Conservation (phyloP, 2,113 vertebrate species). For the Sceloporus tristichus region DNA sequence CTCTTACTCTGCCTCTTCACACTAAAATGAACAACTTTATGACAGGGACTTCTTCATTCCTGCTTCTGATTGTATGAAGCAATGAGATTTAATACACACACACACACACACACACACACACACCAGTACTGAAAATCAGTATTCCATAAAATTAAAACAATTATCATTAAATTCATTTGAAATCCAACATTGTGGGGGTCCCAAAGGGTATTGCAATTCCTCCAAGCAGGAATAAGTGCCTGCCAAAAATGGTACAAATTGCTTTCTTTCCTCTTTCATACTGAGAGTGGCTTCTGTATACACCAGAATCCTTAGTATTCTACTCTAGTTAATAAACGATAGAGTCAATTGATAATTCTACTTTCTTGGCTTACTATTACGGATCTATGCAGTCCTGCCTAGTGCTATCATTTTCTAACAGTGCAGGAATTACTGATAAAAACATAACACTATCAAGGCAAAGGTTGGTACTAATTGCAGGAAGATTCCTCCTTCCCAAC, state of each 20-base stretch:
- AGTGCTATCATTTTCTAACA: background rate
- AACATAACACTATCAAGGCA: background rate
- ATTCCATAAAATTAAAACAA: background rate
- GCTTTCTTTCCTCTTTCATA: background rate
- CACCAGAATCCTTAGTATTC: background rate
- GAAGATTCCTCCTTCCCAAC: background rate
- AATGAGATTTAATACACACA: slow-evolving; percentile 18
- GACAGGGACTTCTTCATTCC: slow-evolving; percentile 19
- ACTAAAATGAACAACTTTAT: background rate
- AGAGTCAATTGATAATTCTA: background rate
- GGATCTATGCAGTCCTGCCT: background rate
- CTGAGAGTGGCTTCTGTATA: background rate
- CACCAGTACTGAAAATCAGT: slow-evolving; percentile 24
- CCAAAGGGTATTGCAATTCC: background rate
- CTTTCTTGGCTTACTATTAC: background rate
- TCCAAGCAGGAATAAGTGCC: background rate
- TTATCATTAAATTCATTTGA: slow-evolving; percentile 30
- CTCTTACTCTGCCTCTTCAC: background rate
- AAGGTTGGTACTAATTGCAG: background rate
- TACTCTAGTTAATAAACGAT: no score
- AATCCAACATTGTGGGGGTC: slow-evolving; percentile 15
- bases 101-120: background rate
- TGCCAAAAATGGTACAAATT: background rate
- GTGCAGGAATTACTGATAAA: background rate
- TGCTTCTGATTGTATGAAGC: slow-evolving; percentile 37